Base-by-base conservation (phyloP, 2,888 invertebrate genomes). In the Orchestes rusci region DNA sequence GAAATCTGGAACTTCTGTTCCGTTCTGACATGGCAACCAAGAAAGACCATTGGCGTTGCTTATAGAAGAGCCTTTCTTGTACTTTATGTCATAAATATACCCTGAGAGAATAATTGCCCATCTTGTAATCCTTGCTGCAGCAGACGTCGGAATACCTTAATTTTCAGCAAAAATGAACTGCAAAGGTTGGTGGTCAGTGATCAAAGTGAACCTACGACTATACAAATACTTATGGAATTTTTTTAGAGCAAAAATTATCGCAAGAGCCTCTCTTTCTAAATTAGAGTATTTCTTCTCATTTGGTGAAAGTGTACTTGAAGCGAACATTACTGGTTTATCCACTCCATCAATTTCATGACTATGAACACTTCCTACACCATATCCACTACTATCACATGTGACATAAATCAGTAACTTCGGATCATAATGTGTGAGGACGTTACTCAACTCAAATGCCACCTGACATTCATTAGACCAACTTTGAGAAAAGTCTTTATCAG, bases 361-460 rank as follows among this genome's bases (percentile, higher is more conserved):
- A 30, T 23, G 17, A 45, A 56, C 53, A 12, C 50, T 48, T 13
- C 55, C 54, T 17, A 56, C 53, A 10, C 53, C 57, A 47, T 54
- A 57, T 8, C 46, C 38, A 44, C 46, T 49, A 7, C 48, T 7
- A 50, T 56, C 56, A 36, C 53, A 52, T 2, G 53, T 52, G 8
- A 56, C 10, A 45, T 27, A 43, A 42, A 56, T 55, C 8, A 52
- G 56, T 30, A 48, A 20, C 4, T 17, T 12, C 3, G 30, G 32
- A 10, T 39, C 13, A 30, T 29, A 30, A 39, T 39, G 39, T 18
- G 17, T 39, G 3, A 39, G 12, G 10, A 39, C 39, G n/a, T 8
- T 35, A n/a, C 19, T 35, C 8, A 5, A n/a, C 17, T 39, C 8
- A 29, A 30, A 39, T 18, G 4, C 18, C 4, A 16, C 17, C 2